Base-by-base conservation (phyloP, 2,113 vertebrate genomes). In the Pavo muticus region DNA sequence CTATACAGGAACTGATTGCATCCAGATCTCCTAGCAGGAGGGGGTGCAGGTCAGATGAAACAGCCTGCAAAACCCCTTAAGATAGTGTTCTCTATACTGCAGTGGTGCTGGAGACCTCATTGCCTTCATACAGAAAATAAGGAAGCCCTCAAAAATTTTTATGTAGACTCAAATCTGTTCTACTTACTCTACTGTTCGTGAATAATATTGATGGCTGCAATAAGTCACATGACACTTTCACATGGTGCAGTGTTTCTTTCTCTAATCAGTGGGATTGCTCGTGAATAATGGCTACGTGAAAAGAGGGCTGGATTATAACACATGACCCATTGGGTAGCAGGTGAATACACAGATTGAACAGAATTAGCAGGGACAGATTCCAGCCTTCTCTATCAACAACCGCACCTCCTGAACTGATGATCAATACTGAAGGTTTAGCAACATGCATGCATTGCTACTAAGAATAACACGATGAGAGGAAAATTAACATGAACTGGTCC, bases 401-500 rank as follows among this genome's bases (percentile, higher is more conserved):
- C n/a, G 32, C 48, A 47, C 30, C 82, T 87, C 75, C 84, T 48
- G 19, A 60, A 50, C 47, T 25, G 16, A 56, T 35, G 47, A 52
- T 7, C 40, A 78, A 70, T 67, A 72, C 84, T 40, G 27, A 73
- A 83, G 68, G 15, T 60, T 93, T 63, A 77, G 48, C 27, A 56
- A 81, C 91, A 65, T 8, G 1, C 13, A 39, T 21, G 12, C 7
- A 37, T n/a, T 48, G 4, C 15, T 42, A 37, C 44, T 39, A 25
- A 75, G 45, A 88, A 80, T 32, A 74, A 69, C 27, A 72, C 3
- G 57, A 25, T 11, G 18, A 67, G 30, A 75, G 5, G 39, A 84
- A 94, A 93, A 89, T 70, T 35, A 44, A 29, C 61, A 64, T 50
- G 54, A 47, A 65, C 71, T 79, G 84, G n/a, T 14, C 87, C 40